phyloP scores from a whole-genome alignment of 2,797 vertebrate species.

The Gadopsis bispinosus region DNA sequence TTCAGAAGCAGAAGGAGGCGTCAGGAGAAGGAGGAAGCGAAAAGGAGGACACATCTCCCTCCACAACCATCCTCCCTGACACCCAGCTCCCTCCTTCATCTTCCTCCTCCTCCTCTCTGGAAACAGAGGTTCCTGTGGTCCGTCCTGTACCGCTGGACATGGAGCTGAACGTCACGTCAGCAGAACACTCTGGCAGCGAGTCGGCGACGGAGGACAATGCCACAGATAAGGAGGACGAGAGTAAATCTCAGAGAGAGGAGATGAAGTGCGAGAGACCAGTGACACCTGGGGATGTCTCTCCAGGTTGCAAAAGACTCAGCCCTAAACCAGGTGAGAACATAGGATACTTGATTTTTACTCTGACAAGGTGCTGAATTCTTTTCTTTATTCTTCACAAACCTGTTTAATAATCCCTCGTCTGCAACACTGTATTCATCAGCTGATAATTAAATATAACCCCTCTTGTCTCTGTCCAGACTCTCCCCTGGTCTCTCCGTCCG shows the following conservation, averaged over 20 bases:
- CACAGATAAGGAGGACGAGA: constrained; percentile 91
- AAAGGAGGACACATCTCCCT: constrained; percentile 82
- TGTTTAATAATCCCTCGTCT: not conserved
- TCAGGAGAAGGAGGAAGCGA: constrained; percentile 86
- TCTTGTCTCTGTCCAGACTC: constrained; percentile 71
- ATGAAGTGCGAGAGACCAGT: constrained; percentile 88
- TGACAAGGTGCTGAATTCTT: not conserved
- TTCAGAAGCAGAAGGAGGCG: constrained; percentile 96
- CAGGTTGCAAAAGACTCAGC: constrained; percentile 90
- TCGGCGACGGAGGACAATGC: constrained; percentile 92
- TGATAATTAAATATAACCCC: not conserved
- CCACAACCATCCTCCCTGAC: constrained; percentile 81
- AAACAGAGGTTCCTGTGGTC: constrained; percentile 79
- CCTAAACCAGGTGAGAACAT: constrained; percentile 91
- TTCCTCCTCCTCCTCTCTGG: constrained; percentile 76
- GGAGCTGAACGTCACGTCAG: constrained; percentile 93
- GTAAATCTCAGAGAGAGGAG: constrained; percentile 87
- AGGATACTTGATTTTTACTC: not conserved
- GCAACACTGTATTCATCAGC: not conserved
- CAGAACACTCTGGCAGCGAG: constrained; percentile 94
- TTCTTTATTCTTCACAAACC: constrained; percentile 19
- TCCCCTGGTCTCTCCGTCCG: constrained; percentile 80
- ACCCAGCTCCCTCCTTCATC: constrained; percentile 78
- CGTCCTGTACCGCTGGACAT: constrained; percentile 82
- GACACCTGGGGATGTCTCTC: constrained; percentile 85